Conservation (phyloP, 2,113 vertebrate genomes). For the Herpailurus yagouaroundi region DNA sequence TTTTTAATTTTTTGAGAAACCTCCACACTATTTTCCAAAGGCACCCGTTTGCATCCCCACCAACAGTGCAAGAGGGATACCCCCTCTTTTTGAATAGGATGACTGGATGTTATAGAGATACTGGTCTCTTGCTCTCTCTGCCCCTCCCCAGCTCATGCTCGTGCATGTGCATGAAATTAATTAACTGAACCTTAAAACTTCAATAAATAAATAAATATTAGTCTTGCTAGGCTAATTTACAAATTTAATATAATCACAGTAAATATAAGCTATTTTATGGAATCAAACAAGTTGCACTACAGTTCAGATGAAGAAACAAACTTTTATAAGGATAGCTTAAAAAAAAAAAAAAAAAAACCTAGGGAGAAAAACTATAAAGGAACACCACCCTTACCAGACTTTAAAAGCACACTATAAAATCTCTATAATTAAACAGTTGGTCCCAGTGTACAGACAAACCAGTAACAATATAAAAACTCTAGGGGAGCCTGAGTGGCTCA, state of each 20-base stretch:
- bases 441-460: neutral
- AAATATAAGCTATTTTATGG: neutral
- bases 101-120: neutral
- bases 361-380: neutral
- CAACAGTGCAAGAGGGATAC: too few relatives aligned
- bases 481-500: too few relatives aligned
- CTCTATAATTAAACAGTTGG: neutral
- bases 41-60: too few relatives aligned
- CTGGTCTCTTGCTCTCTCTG: neutral
- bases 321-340: neutral
- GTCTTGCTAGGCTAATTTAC: neutral
- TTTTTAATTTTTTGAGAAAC: too few relatives aligned
- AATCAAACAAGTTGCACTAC: neutral
- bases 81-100: neutral
- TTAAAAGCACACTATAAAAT: neutral
- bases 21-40: too few relatives aligned
- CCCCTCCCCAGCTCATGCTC: too few relatives aligned
- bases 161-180: too few relatives aligned
- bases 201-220: too few relatives aligned
- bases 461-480: neutral
- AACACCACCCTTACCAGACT: neutral
- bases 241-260: neutral
- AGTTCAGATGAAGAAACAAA: neutral
- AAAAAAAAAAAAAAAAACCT: neutral
- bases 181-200: too few relatives aligned